Evolutionary conservation across 2,797 vertebrate species (phyloP), one percentile per base, ranked within the genome.

Genomic region (Anguilla anguilla): DNA sequence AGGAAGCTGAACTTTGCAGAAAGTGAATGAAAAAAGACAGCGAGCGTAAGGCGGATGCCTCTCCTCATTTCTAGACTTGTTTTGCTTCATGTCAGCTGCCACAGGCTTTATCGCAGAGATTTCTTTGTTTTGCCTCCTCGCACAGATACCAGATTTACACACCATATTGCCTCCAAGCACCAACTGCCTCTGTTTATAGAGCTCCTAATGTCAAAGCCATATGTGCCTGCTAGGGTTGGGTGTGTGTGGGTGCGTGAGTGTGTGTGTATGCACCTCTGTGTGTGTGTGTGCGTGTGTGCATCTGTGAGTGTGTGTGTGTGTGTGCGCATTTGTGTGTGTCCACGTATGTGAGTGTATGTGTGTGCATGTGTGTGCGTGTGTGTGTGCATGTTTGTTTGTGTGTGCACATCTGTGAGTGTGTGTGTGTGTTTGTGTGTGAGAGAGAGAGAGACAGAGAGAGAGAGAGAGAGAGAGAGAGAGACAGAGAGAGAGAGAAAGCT

Each of bases 121-220:
- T 59, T 31, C 69, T 86, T 86, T 88, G 74, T 90, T 91, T 90
- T 86, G 90, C 86, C 83, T 55, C 77, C 77, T 88, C 39, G 69
- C 81, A 84, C 86, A 89, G 87, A 90, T 83, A 89, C 67, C 83
- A 88, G 86, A 89, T 64, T 77, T 74, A 28, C 64, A 88, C 13
- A 59, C 74, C 51, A 61, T 46, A 49, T 86, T 88, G 85, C 35
- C 55, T 15, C 61, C 72, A 53, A 88, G 77, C 39, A n/a, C 82
- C 87, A 81, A 85, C 67, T 87, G n/a, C 22, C 53, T 35, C 81
- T 53, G 61, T 84, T 86, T 86, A 77, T 72, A 86, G 53, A 49
- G 77, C 61, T 31, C 25, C n/a, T 86, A 74, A 87, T 89, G 84
- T 86, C n/a, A 86, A 86, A 88, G 86, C 89, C 89, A 87, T 87